Percentiles rank a stretch among this genome's conserved stretches.
Evolutionary conservation across 1,140 invertebrate species (phyloP).

Genomic region (Drosophila albomicans): DNA sequence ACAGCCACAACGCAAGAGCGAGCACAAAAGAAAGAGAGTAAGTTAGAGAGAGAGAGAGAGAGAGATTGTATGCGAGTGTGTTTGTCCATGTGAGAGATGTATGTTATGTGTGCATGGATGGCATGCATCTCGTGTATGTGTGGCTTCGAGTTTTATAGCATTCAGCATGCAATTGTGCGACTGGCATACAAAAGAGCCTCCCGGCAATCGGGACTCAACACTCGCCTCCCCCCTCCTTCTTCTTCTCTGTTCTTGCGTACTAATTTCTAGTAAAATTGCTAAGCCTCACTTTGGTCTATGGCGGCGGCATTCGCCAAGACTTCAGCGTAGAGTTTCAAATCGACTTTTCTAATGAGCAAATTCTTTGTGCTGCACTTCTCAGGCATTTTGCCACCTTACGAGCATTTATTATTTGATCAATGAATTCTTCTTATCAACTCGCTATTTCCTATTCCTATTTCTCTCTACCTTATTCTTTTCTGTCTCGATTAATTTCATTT

Average conservation of each 20-base stretch:
- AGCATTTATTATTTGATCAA: conserved; percentile 3
- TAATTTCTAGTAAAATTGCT: conserved; percentile 36
- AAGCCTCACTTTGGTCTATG: conserved; percentile 10
- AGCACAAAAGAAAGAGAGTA: background rate
- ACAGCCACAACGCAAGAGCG: background rate
- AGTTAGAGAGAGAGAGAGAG: background rate
- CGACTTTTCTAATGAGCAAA: conserved; percentile 42
- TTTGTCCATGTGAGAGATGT: conserved; percentile 1
- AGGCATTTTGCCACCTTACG: conserved; percentile 3
- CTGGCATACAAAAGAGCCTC: conserved; percentile 55
- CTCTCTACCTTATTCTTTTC: background rate
- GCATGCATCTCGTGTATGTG: conserved; percentile 55
- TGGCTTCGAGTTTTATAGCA: conserved; percentile 66
- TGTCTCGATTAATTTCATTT: conserved; percentile 1
- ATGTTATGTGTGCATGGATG: conserved; percentile 47
- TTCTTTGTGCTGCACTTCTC: conserved; percentile 7
- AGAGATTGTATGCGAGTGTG: background rate
- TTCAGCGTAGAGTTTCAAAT: conserved; percentile 32
- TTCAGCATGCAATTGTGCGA: conserved; percentile 75
- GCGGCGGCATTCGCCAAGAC: conserved; percentile 25
- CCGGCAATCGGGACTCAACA: conserved; percentile 3
- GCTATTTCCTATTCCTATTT: too few species aligned
- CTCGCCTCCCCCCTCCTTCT: background rate
- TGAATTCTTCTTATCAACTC: conserved; percentile 1
- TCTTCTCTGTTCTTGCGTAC: background rate